phyloP scores from a whole-genome alignment of 2,888 invertebrate genomes.

The Athalia cordata region DNA sequence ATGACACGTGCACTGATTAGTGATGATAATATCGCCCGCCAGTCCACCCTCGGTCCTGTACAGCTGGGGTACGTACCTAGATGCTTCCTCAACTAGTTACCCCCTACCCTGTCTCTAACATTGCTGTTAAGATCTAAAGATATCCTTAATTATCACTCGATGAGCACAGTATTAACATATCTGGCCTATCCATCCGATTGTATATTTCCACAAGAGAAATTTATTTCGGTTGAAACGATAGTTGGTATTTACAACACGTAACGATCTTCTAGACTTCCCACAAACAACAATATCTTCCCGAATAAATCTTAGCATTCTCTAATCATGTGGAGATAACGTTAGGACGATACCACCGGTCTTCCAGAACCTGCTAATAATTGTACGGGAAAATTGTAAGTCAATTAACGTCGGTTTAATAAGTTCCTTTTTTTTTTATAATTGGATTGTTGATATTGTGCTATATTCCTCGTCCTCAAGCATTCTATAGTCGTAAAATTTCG shows the following conservation, averaged over 20 bases:
- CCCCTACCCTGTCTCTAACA: slow-evolving; percentile 48
- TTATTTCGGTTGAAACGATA: no score
- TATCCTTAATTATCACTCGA: background rate
- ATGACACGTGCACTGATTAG: slow-evolving; percentile 96
- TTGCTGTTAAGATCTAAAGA: slow-evolving; percentile 19
- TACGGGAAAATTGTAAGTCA: no score
- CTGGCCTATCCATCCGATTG: background rate
- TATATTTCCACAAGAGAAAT: no score
- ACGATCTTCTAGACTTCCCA: no score
- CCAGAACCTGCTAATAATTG: no score
- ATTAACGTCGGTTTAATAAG: background rate
- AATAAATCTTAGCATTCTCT: no score
- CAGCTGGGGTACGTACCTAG: slow-evolving; percentile 93
- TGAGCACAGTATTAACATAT: slow-evolving; percentile 39
- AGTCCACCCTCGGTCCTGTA: slow-evolving; percentile 91
- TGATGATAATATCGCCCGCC: slow-evolving; percentile 90
- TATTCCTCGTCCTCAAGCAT: slow-evolving; percentile 44
- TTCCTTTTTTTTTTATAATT: background rate
- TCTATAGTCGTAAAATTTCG: slow-evolving; percentile 41
- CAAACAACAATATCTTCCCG: no score
- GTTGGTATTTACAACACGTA: no score
- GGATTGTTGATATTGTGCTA: slow-evolving; percentile 46
- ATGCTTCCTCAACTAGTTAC: slow-evolving; percentile 64
- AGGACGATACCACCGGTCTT: no score
- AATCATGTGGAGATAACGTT: no score